Evolutionary conservation across 2,113 vertebrate species (phyloP).

Genomic region (Datnioides undecimradiatus): DNA sequence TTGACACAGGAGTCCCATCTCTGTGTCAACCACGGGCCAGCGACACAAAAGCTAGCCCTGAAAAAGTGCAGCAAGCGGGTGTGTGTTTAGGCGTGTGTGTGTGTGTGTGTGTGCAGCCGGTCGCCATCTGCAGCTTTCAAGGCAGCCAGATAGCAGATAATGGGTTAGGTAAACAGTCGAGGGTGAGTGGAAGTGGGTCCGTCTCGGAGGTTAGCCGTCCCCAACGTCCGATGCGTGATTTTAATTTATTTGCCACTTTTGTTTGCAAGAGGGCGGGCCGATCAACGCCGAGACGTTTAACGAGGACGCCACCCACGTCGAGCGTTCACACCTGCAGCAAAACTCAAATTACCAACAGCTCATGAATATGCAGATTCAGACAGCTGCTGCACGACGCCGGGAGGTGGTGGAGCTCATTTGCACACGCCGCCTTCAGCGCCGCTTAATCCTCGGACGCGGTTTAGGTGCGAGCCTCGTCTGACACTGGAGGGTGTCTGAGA

Average conservation of each 20-base stretch:
- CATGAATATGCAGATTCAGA: constrained; percentile 63
- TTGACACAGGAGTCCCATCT: constrained; percentile 64
- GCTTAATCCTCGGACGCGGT: neutral
- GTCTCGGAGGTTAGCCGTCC: constrained; percentile 25
- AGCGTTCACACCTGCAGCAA: constrained; percentile 37
- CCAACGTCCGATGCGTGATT: neutral
- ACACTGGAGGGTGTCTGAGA: constrained; percentile 1
- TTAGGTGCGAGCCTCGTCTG: constrained; percentile 21
- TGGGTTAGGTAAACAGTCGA: constrained; percentile 50
- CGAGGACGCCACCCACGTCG: neutral
- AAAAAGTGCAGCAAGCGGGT: neutral
- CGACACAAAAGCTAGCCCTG: constrained; percentile 43
- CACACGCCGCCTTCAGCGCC: constrained; percentile 10
- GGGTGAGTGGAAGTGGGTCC: constrained; percentile 27
- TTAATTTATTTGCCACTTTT: neutral
- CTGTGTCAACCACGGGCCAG: constrained; percentile 58
- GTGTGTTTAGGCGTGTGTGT: constrained; percentile 11
- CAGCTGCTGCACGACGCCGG: constrained; percentile 40
- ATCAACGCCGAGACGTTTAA: constrained; percentile 14
- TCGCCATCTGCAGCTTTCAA: constrained; percentile 52
- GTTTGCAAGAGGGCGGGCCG: neutral
- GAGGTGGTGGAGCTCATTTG: constrained; percentile 44
- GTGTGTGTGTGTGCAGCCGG: neutral
- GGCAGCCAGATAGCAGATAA: constrained; percentile 62
- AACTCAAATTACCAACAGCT: constrained; percentile 5